Percentiles rank a stretch among this genome's conserved stretches.
Conservation (phyloP, 2,888 invertebrate species). For the Cylindroiulus punctatus region DNA sequence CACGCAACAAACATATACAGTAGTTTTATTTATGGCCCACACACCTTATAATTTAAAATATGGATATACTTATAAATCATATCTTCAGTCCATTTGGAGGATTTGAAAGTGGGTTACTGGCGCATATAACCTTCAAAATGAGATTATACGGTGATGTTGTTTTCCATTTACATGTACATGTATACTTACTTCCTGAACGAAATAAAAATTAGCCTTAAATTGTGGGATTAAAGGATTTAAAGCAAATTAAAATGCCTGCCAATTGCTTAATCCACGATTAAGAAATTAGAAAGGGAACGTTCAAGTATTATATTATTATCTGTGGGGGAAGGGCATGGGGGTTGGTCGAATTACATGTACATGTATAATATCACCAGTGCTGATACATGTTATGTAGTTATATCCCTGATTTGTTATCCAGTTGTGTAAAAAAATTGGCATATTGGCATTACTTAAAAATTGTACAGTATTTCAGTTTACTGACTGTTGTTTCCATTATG, state of each 20-base stretch:
- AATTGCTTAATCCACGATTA: neutral
- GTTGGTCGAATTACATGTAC: neutral
- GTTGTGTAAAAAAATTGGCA: too few species aligned
- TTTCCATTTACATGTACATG: too few species aligned
- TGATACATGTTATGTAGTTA: neutral
- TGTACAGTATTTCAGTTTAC: too few species aligned
- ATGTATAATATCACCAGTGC: neutral
- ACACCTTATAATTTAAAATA: conserved; percentile 28
- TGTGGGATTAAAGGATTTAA: neutral
- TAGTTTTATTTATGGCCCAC: neutral
- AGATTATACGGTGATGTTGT: neutral
- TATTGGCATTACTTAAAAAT: too few species aligned
- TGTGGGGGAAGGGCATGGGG: neutral
- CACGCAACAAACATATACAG: conserved; percentile 5
- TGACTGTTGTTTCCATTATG: too few species aligned
- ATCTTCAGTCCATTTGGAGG: neutral
- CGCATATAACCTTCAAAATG: conserved; percentile 23
- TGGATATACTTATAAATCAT: conserved; percentile 3
- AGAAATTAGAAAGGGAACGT: too few species aligned
- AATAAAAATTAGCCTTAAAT: neutral
- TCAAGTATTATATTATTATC: too few species aligned
- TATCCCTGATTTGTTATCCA: too few species aligned
- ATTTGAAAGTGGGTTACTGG: neutral
- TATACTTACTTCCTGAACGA: conserved; percentile 1
- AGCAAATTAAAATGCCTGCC: conserved; percentile 32